Conservation (phyloP, 2,888 invertebrate genomes). For the Hydrotaea cyrtoneurina region DNA sequence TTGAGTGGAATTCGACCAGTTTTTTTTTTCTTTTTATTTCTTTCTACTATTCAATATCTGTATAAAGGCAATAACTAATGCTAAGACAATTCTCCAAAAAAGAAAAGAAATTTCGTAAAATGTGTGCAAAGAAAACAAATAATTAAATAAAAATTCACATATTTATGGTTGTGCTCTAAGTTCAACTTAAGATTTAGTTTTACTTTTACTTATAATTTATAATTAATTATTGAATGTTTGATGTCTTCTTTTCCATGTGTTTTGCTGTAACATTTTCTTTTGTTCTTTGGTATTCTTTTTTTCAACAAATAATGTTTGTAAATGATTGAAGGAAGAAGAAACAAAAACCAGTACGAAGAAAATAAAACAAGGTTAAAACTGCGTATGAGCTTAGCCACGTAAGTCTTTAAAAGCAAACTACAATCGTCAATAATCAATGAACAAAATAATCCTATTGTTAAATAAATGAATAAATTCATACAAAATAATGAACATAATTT, state of each 20-base stretch:
- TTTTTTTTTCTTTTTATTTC: too few species aligned
- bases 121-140: neutral
- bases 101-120: neutral
- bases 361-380: slow-evolving; percentile 25
- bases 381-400: slow-evolving; percentile 47
- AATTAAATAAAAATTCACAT: neutral
- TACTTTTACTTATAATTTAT: neutral
- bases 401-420: slow-evolving; percentile 44
- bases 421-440: slow-evolving; percentile 56
- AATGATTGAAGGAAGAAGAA: slow-evolving; percentile 2
- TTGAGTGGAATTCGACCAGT: too few species aligned
- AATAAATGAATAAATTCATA: slow-evolving; percentile 20
- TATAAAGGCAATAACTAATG: too few species aligned
- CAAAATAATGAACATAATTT: slow-evolving; percentile 29
- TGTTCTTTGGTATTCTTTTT: neutral
- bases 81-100: neutral
- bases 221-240: neutral
- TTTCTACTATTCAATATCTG: too few species aligned
- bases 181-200: slow-evolving; percentile 21
- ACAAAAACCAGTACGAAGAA: neutral
- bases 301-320: slow-evolving; percentile 23
- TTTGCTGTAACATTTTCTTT: neutral
- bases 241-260: neutral
- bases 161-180: slow-evolving; percentile 56
- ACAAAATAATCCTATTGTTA: slow-evolving; percentile 41